phyloP scores from a whole-genome alignment of 2,888 invertebrate genomes.

The Sinotaia quadrata region DNA sequence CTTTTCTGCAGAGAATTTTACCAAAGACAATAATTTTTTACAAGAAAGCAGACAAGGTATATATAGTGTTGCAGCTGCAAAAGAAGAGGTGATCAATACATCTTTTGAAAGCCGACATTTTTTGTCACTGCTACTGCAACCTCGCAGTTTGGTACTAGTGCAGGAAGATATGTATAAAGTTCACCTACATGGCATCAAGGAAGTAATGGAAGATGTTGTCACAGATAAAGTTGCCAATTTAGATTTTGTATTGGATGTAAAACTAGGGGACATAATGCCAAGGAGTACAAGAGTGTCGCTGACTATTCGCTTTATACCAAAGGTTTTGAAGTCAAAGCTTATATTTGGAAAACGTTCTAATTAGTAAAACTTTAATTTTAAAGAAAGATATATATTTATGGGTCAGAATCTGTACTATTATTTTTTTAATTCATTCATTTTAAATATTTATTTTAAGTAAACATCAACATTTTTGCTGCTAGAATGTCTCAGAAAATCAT shows the following conservation, averaged over 20 bases:
- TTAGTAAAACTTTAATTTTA: neutral
- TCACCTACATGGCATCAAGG: conserved; percentile 90
- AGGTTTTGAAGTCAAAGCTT: conserved; percentile 72
- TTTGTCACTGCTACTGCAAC: conserved; percentile 87
- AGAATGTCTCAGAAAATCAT: too few relatives aligned
- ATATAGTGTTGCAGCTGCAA: too few relatives aligned
- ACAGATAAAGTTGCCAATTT: conserved; percentile 74
- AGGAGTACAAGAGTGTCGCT: conserved; percentile 86
- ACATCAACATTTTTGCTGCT: too few relatives aligned
- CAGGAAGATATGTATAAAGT: conserved; percentile 86
- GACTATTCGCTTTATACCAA: conserved; percentile 94
- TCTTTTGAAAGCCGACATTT: conserved; percentile 67
- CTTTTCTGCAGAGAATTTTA: too few relatives aligned
- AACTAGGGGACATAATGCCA: conserved; percentile 77
- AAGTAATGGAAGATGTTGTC: conserved; percentile 78
- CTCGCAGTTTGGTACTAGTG: conserved; percentile 88
- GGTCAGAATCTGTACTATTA: too few relatives aligned
- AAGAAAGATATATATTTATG: too few relatives aligned
- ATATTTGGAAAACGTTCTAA: conserved; percentile 58
- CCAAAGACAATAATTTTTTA: too few relatives aligned
- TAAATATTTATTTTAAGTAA: too few relatives aligned
- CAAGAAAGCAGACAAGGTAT: too few relatives aligned
- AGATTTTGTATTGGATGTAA: conserved; percentile 77
- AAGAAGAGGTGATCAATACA: neutral
- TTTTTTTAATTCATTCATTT: too few relatives aligned